Evolutionary conservation across 2,797 vertebrate species (phyloP).

Genomic region (Lacerta agilis): DNA sequence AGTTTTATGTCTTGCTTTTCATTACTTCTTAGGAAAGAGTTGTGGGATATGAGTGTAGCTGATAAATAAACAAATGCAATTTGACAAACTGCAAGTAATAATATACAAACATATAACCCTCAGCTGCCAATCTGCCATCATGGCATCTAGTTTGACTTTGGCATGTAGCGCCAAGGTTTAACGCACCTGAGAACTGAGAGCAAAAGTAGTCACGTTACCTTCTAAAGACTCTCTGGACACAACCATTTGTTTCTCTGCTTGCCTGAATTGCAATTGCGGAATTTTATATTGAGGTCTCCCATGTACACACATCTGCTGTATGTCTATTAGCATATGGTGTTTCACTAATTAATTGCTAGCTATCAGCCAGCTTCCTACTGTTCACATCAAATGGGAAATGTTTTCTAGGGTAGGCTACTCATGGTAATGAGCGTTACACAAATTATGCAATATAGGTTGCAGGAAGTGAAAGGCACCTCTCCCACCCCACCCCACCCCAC

Average conservation of each 20-base stretch:
- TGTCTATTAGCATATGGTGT: conserved; percentile 66
- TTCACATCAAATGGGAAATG: conserved; percentile 60
- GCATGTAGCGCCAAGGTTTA: neutral
- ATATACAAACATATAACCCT: neutral
- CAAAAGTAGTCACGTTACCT: conserved; percentile 32
- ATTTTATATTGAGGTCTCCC: conserved; percentile 53
- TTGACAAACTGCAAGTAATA: neutral
- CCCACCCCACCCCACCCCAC: neutral
- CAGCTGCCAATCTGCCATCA: neutral
- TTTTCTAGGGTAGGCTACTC: conserved; percentile 35
- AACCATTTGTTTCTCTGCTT: conserved; percentile 49
- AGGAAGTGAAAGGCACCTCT: neutral
- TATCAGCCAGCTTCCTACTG: conserved; percentile 59
- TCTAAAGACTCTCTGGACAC: conserved; percentile 34
- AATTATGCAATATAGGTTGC: conserved; percentile 10
- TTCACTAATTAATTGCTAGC: conserved; percentile 71
- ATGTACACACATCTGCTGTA: conserved; percentile 62
- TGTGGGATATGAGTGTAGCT: neutral
- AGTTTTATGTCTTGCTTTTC: neutral
- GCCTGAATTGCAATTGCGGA: conserved; percentile 51
- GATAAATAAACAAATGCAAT: neutral
- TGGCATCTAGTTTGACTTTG: conserved; percentile 20
- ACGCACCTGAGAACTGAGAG: conserved; percentile 2
- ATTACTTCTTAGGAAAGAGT: neutral
- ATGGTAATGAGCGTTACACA: conserved; percentile 43